Evolutionary conservation across 1,140 invertebrate genomes (phyloP), one percentile per base, ranked within the genome.

Genomic region (Hirudo medicinalis): DNA sequence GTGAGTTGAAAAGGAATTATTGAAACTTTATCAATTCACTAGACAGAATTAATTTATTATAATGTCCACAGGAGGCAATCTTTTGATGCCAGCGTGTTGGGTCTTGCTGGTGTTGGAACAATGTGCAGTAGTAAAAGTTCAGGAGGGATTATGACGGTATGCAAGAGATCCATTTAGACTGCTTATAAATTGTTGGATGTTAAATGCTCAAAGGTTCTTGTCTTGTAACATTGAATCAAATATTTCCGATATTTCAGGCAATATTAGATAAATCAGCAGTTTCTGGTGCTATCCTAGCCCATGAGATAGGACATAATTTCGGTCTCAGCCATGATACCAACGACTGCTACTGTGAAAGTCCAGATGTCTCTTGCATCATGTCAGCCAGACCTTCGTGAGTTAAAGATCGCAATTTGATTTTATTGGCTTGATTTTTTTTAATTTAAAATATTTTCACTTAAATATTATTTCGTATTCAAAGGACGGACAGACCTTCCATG

Each of bases 301-400:
- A 99, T 82, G 96, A 99, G 83, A 90, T 99, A 87, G 96, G 95
- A 0, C 96, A 99, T 79, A 98, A 97, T 84, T 96, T 98, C 84
- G 92, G 95, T 49, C 94, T 98, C 92, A 92, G 96, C 77, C 95
- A 98, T 83, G 95, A 98, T 78, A 87, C 87, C 0, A 85, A 86
- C 29, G 77, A 80, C 57, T 80, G 81, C 55, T 15, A 15, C n/a
- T 68, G 67, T 27, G 76, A 89, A 1, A 98, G 94, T 81, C 88
- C 90, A 0, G 89, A 90, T 73, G 89, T 91, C 8, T 85, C 87
- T 74, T 99, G 95, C 76, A 96, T 99, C 74, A 98, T 99, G 95
- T 89, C 92, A 9, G 88, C 94, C 5, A 92, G 91, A 9, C 94
- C 91, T 75, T 91, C 91, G 75, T 89, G 22, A 63, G 57, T 63